Evolutionary conservation across 2,797 vertebrate species (phyloP).

Genomic region (Catharus ustulatus): DNA sequence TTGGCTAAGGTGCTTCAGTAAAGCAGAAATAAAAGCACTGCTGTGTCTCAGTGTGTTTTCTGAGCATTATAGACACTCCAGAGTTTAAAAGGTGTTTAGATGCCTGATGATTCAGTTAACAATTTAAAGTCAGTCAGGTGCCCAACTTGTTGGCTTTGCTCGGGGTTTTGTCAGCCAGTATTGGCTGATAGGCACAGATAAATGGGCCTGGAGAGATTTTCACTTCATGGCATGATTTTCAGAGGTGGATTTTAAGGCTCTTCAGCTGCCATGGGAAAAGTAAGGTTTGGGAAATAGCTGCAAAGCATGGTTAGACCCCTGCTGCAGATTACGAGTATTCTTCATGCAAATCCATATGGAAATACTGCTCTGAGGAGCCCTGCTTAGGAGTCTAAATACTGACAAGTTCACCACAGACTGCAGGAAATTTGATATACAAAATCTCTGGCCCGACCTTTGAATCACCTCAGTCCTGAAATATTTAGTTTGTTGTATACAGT

Average conservation of each 20-base stretch:
- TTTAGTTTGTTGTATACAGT: constrained; percentile 49
- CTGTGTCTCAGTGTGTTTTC: neutral
- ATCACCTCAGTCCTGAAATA: constrained; percentile 49
- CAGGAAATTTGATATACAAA: neutral
- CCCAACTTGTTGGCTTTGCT: neutral
- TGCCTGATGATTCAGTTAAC: neutral
- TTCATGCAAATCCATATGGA: neutral
- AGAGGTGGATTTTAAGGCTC: neutral
- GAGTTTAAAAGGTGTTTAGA: constrained; percentile 1
- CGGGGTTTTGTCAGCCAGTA: neutral
- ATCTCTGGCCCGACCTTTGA: constrained; percentile 64
- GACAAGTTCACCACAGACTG: neutral
- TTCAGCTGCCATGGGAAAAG: neutral
- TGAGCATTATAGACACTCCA: neutral
- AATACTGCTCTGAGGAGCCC: neutral
- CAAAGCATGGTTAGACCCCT: neutral
- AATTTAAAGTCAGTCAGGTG: neutral
- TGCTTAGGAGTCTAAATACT: neutral
- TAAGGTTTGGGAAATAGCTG: neutral
- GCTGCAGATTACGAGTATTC: neutral
- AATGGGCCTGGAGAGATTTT: neutral
- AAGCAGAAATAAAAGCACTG: neutral
- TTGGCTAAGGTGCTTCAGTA: neutral
- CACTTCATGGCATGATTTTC: neutral
- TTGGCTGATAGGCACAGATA: neutral